Evolutionary conservation across 2,113 vertebrate genomes (phyloP).

Genomic region (Apus apus): DNA sequence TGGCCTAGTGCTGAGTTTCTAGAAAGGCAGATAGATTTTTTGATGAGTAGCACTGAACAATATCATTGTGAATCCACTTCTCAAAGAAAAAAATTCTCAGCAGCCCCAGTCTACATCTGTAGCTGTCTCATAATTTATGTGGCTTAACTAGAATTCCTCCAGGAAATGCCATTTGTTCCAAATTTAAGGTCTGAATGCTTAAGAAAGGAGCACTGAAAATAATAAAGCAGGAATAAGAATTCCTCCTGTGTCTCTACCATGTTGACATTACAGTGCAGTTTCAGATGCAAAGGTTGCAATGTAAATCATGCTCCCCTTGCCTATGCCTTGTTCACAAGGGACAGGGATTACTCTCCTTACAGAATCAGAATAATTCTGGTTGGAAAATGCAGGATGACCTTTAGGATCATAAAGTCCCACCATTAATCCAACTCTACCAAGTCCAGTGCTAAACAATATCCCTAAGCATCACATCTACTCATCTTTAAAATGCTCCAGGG

Average conservation of each 20-base stretch:
- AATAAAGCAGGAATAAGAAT: not conserved
- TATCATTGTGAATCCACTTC: not conserved
- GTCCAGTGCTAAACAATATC: no score
- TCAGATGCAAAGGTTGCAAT: not conserved
- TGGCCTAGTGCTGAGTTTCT: not conserved
- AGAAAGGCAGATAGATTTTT: not conserved
- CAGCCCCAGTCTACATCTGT: not conserved
- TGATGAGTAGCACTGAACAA: not conserved
- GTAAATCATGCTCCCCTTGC: not conserved
- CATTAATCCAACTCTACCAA: no score
- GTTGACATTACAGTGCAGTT: not conserved
- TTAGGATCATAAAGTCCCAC: no score
- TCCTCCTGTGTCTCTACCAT: accelerated
- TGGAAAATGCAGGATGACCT: no score
- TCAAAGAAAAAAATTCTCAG: not conserved
- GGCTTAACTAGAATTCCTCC: not conserved
- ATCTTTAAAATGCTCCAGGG: no score
- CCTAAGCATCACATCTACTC: no score
- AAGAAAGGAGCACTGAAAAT: not conserved
- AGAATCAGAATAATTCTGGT: no score
- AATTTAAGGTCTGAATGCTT: not conserved
- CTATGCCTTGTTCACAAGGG: not conserved
- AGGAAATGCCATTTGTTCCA: not conserved
- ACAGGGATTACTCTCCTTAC: not conserved
- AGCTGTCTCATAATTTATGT: not conserved